Evolutionary conservation across 2,113 vertebrate genomes (phyloP), one percentile per base, ranked within the genome.

Genomic region (Sylvilagus bachmani): DNA sequence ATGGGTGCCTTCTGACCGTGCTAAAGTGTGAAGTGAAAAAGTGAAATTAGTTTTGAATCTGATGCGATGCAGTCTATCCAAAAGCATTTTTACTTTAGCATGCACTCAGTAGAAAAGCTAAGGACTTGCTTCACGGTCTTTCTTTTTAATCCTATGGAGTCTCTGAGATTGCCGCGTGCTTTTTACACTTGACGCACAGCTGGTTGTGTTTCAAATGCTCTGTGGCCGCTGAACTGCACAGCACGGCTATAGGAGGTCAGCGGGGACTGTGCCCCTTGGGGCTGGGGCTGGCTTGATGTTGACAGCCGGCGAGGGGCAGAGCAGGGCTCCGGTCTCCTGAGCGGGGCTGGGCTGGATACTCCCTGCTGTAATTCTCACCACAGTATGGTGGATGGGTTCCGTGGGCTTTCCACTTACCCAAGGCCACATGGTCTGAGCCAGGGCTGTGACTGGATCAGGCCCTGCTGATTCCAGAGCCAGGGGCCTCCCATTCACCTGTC

Each of bases 401-500:
- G 1, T 10, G 33, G 36, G 22, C n/a, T 0, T 85, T 69, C 78
- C 53, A 3, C 2, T 66, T n/a, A 29, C 27, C n/a, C 31, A 49
- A 80, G 22, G 75, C 84, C 80, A 38, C 58, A 44, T 31, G 6
- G 90, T 33, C 38, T 31, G 53, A 38, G 31, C 17, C 12, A 3
- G 36, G 44, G 16, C 8, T 84, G 51, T 66, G 36, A 33, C n/a
- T 51, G 49, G 70, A 49, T 2, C 36, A 81, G 29, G 61, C 3
- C 66, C 53, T 73, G 31, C 75, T n/a, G 77, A 88, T 51, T 53
- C 22, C 24, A 75, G 49, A 88, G 78, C 70, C 83, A 82, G 33
- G 33, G 49, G 53, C 11, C 36, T 73, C 38, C 44, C 29, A 12
- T 21, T 49, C 12, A 25, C 44, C 31, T 61, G 83, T 9, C 38